A percentile compares a stretch with the other conserved stretches of the same genome.
phyloP scores from a whole-genome alignment of 2,888 invertebrate species.

The Phortica magna region DNA sequence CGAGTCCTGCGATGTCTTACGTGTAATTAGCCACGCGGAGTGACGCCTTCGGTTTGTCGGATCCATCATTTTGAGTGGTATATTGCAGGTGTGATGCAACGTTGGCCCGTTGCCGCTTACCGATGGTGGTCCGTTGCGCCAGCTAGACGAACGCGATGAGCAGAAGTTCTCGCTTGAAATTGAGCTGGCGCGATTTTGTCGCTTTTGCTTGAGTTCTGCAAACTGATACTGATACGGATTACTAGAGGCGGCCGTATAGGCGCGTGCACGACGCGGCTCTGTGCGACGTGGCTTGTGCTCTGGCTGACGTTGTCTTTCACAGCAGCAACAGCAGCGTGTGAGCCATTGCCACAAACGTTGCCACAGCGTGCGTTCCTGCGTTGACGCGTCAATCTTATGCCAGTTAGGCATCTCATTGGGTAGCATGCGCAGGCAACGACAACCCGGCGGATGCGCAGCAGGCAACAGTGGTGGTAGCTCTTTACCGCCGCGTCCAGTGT shows the following conservation, averaged over 20 bases:
- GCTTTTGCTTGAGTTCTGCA: slow-evolving; percentile 85
- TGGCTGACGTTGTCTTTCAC: slow-evolving; percentile 47
- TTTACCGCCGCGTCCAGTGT: slow-evolving; percentile 86
- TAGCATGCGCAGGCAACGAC: slow-evolving; percentile 79
- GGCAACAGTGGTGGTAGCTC: slow-evolving; percentile 82
- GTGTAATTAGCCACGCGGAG: slow-evolving; percentile 93
- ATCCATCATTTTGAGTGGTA: slow-evolving; percentile 86
- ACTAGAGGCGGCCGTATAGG: slow-evolving; percentile 78
- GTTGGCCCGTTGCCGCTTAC: slow-evolving; percentile 46
- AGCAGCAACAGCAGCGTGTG: slow-evolving; percentile 66
- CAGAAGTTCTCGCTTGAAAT: slow-evolving; percentile 95
- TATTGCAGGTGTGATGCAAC: slow-evolving; percentile 81
- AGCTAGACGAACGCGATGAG: slow-evolving; percentile 91
- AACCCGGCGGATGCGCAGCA: slow-evolving; percentile 77
- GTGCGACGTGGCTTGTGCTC: slow-evolving; percentile 58
- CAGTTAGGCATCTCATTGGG: slow-evolving; percentile 76
- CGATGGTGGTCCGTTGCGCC: slow-evolving; percentile 85
- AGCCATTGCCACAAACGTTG: slow-evolving; percentile 78
- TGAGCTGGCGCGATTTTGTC: slow-evolving; percentile 88
- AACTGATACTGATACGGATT: slow-evolving; percentile 88
- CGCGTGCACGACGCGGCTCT: slow-evolving; percentile 63
- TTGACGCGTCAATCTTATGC: slow-evolving; percentile 70
- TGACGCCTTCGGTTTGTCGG: slow-evolving; percentile 85
- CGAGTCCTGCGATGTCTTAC: slow-evolving; percentile 95
- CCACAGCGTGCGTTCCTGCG: slow-evolving; percentile 63